These are phyloP conservation scores for Dolichoris vasculosae DNA, from an alignment of 1,140 invertebrate species.

Conservation along the genomic window DNA sequence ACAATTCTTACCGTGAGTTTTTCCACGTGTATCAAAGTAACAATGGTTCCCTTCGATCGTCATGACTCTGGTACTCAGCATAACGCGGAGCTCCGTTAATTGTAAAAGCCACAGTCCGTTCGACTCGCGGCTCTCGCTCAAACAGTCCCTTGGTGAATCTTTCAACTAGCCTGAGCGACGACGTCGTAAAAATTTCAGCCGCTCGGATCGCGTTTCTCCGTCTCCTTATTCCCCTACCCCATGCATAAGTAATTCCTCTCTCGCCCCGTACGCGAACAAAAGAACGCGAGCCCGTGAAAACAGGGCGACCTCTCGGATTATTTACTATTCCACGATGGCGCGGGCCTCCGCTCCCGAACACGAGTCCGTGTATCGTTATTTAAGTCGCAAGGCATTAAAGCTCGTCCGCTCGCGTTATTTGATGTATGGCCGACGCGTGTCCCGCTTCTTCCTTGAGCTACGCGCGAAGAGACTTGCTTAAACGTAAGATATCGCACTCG, in stretches of 20 bases:
- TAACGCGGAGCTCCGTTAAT: neutral
- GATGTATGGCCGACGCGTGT: constrained; percentile 73
- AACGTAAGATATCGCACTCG: constrained; percentile 74
- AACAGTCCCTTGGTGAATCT: neutral
- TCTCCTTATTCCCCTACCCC: constrained; percentile 7
- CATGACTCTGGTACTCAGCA: neutral
- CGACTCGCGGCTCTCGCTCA: neutral
- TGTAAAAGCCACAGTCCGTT: neutral
- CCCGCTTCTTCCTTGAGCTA: constrained; percentile 53
- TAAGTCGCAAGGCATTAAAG: constrained; percentile 74
- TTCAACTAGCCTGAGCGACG: neutral
- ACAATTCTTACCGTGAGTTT: neutral
- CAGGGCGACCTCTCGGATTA: constrained; percentile 60
- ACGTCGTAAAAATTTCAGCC: constrained; percentile 25
- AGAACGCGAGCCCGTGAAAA: neutral
- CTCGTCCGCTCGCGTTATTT: constrained; percentile 63
- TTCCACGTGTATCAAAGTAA: neutral
- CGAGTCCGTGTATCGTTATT: constrained; percentile 71
- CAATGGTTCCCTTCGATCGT: neutral
- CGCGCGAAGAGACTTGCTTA: constrained; percentile 62
- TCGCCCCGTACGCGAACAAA: constrained; percentile 45
- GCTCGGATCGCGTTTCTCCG: neutral
- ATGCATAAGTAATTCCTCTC: constrained; percentile 43
- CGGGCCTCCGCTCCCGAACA: neutral
- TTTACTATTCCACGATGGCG: constrained; percentile 71